Percentiles rank a stretch among this genome's conserved stretches.
Conservation (phyloP, 2,888 invertebrate genomes). For the Lydus trimaculatus region DNA sequence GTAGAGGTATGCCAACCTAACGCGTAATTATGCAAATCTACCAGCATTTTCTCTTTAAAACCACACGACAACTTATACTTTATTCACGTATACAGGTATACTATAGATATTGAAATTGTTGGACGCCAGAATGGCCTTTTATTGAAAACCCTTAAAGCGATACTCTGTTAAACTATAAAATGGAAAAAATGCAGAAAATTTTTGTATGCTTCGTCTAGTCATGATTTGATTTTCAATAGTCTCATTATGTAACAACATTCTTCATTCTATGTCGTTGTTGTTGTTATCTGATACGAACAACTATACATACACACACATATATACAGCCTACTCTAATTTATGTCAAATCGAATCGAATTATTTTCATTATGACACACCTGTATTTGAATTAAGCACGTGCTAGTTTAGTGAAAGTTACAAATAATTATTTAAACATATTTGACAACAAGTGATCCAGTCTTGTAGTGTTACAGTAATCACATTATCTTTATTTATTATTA, state of each 20-base stretch:
- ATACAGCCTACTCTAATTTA: conserved; percentile 20
- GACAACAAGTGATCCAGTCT: not conserved
- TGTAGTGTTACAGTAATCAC: too few species aligned
- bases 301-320: too few species aligned
- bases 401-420: conserved; percentile 30
- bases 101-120: too few species aligned
- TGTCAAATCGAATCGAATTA: conserved; percentile 26
- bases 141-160: not conserved
- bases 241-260: conserved; percentile 7
- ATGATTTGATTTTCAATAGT: not conserved
- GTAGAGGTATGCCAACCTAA: conserved; percentile 48
- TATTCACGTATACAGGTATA: not conserved
- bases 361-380: conserved; percentile 30
- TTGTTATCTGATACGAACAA: conserved; percentile 16
- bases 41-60: conserved; percentile 38
- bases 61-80: conserved; percentile 35
- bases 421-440: conserved; percentile 22
- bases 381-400: conserved; percentile 19
- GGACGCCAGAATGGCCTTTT: not conserved
- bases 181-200: not conserved
- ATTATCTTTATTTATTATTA: not conserved
- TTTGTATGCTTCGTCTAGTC: not conserved
- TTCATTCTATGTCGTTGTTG: not conserved
- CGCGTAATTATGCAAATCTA: conserved; percentile 49
- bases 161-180: not conserved